Percentiles rank a stretch among this genome's conserved stretches.
Evolutionary conservation across 1,140 invertebrate species (phyloP).

Genomic region (Drosophila neocordata): DNA sequence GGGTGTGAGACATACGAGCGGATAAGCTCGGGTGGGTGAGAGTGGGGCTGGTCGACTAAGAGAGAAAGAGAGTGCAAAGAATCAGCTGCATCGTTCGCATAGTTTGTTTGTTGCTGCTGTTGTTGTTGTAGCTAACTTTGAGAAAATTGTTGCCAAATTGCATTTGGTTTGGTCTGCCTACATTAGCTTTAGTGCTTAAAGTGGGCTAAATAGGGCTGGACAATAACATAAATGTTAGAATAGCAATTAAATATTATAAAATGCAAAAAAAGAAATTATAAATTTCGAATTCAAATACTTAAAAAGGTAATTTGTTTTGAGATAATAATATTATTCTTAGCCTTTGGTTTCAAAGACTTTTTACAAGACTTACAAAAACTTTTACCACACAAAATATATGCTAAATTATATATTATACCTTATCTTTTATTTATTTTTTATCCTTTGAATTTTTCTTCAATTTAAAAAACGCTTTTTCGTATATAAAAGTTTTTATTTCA

Average conservation of each 20-base stretch:
- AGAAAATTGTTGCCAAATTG: conserved; percentile 75
- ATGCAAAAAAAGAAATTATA: too few relatives aligned
- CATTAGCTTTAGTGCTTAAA: conserved; percentile 40
- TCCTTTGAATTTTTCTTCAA: too few relatives aligned
- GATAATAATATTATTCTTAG: too few relatives aligned
- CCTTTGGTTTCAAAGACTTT: too few relatives aligned
- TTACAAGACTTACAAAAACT: too few relatives aligned
- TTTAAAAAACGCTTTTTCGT: too few relatives aligned
- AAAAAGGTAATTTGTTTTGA: too few relatives aligned
- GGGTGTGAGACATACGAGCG: not conserved
- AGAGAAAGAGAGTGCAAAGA: not conserved
- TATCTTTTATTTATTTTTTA: too few relatives aligned
- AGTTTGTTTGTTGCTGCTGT: conserved; percentile 40
- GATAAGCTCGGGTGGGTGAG: not conserved
- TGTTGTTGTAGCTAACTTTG: conserved; percentile 57
- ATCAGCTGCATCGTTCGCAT: conserved; percentile 19
- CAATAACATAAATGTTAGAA: not conserved
- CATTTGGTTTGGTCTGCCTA: conserved; percentile 52
- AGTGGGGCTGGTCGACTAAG: not conserved
- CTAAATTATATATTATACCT: too few relatives aligned
- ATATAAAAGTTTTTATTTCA: too few relatives aligned
- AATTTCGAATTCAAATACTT: too few relatives aligned
- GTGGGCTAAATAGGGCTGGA: conserved; percentile 36
- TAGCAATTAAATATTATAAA: not conserved
- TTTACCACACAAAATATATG: too few relatives aligned